Base-by-base conservation (phyloP, 2,113 vertebrate genomes). In the Myotis yumanensis region DNA sequence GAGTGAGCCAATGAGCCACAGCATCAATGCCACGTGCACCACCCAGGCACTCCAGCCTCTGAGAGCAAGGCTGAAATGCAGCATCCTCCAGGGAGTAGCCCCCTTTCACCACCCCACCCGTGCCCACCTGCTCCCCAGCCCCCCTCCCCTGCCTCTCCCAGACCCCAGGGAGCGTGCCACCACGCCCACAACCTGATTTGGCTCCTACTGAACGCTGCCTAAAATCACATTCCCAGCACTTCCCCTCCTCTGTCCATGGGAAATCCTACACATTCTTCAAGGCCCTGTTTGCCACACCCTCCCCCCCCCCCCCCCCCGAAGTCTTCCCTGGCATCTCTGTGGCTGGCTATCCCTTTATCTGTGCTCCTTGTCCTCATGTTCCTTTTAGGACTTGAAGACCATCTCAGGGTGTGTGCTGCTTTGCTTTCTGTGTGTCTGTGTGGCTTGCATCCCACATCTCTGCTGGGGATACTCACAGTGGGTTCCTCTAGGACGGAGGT, bases 1-100 rank as follows among this genome's bases (percentile, higher is more conserved):
- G 59, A 91, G 4, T 15, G 15, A 11, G 57, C 18, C 18, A 32
- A 48, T 11, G 32, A 75, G 23, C 2, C 32, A 10, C 7, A 0
- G 32, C 9, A 0, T 7, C 46, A 1, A 6, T 1, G 11, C 11
- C 43, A 22, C 7, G 3, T 3, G 11, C 12, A 14, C 7, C n/a
- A 14, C 6, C 5, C 51, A 22, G 62, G 79, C 48, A 30, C 14
- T 4, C 54, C 51, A 52, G 2, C 11, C 80, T 54, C 81, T 32
- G 15, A 86, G 35, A 43, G 76, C 5, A 40, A 87, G 18, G 15
- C 51, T 30, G 40, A 71, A 40, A 20, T 16, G 2, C 32, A 48
- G 32, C 5, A 3, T 17, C 46, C 43, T 51, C 37, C 28, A 68
- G 57, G 57, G 72, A 94, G 14, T 3, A 68, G 22, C 22, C 43